These are phyloP conservation scores for Diaphora mendica DNA, from an alignment of 2,888 invertebrate genomes.

Conservation along the genomic window DNA sequence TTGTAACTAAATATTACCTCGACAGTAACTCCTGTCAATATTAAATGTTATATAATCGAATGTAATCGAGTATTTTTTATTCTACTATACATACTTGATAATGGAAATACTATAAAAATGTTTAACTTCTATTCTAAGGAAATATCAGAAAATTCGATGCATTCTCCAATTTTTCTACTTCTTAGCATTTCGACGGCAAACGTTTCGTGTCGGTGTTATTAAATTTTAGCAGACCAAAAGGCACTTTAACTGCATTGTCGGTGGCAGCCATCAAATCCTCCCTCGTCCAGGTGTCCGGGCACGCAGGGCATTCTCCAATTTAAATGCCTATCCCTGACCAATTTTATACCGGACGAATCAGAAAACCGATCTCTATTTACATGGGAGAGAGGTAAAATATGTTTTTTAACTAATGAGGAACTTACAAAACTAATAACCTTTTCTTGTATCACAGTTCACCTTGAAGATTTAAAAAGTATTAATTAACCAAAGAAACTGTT, in stretches of 20 bases:
- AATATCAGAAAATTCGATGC: not conserved
- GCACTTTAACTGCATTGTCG: no score
- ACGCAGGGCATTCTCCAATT: not conserved
- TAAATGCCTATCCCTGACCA: not conserved
- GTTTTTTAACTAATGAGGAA: not conserved
- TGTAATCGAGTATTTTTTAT: not conserved
- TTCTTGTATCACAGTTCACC: slow-evolving; percentile 19
- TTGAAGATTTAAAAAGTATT: slow-evolving; percentile 37
- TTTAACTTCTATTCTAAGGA: not conserved
- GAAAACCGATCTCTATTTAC: not conserved
- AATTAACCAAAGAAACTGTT: slow-evolving; percentile 37
- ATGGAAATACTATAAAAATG: not conserved
- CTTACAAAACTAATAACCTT: slow-evolving; percentile 4
- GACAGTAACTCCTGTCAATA: not conserved
- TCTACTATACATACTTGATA: not conserved
- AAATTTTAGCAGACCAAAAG: no score
- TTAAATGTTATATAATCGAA: not conserved
- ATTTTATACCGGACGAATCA: not conserved
- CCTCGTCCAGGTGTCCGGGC: no score
- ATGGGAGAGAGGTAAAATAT: not conserved
- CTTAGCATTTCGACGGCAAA: no score
- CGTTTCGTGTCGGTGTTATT: no score
- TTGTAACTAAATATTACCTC: not conserved
- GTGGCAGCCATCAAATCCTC: no score
- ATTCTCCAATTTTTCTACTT: not conserved